Percentiles rank a stretch among this genome's conserved stretches.
Conservation (phyloP, 92 coral and sea anemone genomes). For the Zoanthus solanderi region DNA sequence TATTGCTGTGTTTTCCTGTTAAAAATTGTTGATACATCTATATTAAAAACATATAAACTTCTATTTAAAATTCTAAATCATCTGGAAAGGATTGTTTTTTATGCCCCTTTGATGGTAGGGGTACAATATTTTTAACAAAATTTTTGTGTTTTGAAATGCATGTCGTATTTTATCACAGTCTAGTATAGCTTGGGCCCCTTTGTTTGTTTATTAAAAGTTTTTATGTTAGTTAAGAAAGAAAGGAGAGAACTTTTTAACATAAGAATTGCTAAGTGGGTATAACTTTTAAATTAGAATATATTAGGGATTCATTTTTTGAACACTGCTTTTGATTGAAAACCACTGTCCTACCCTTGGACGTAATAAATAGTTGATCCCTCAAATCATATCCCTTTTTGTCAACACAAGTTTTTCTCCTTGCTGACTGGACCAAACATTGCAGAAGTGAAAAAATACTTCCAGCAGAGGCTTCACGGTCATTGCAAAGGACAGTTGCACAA, state of each 20-base stretch:
- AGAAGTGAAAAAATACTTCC: slow-evolving; percentile 1
- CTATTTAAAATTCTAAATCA: not conserved
- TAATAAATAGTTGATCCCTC: not conserved
- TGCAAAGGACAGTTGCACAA: not conserved
- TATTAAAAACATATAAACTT: not conserved
- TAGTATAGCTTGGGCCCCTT: too few species aligned
- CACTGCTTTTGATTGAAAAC: not conserved
- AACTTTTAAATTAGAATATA: not conserved
- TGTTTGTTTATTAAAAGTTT: too few species aligned
- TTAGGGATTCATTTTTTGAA: not conserved
- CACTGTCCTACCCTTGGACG: not conserved
- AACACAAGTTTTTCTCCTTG: not conserved
- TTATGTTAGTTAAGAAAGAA: not conserved
- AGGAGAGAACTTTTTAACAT: not conserved
- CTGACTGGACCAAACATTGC: slow-evolving; percentile 2
- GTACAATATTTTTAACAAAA: not conserved
- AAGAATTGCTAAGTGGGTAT: not conserved
- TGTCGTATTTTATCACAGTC: too few species aligned
- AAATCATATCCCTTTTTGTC: not conserved
- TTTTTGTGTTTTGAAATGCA: too few species aligned
- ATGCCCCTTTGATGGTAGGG: not conserved
- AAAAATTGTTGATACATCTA: not conserved
- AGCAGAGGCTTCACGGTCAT: slow-evolving; percentile 1
- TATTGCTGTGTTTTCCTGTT: not conserved
- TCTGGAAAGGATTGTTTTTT: not conserved